These are phyloP conservation scores for Spea multiplicata DNA, from an alignment of 2,113 vertebrate species.

Conservation along the genomic window DNA sequence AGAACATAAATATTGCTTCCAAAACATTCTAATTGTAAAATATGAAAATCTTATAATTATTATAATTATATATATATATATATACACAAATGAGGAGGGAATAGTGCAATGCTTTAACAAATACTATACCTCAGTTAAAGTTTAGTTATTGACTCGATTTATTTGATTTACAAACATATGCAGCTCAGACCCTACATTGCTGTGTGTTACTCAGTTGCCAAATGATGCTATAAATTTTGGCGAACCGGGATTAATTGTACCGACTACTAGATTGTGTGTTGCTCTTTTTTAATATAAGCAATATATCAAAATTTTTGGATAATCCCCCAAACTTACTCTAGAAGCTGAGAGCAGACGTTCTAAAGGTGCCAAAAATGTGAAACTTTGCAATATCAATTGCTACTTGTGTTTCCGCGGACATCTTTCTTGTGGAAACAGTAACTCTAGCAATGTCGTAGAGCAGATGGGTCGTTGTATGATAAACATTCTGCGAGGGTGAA, in stretches of 20 bases:
- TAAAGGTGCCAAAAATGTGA: background rate
- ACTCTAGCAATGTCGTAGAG: background rate
- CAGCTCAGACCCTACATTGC: background rate
- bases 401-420: background rate
- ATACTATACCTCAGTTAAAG: too few relatives aligned
- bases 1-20: too few relatives aligned
- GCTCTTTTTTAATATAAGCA: background rate
- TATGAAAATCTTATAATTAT: too few relatives aligned
- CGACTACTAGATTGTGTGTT: background rate
- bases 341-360: background rate
- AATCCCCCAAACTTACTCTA: background rate
- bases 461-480: slow-evolving; percentile 10
- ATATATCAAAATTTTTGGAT: slow-evolving; percentile 8
- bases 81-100: too few relatives aligned
- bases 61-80: too few relatives aligned
- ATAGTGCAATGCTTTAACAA: too few relatives aligned
- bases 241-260: slow-evolving; percentile 5
- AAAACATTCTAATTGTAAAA: too few relatives aligned
- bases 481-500: background rate
- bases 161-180: slow-evolving; percentile 2
- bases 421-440: background rate
- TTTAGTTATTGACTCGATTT: background rate
- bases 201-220: background rate
- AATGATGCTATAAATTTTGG: background rate
- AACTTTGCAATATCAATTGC: background rate